Conservation (phyloP, 2,797 vertebrate genomes). For the Adelosebastes latens region DNA sequence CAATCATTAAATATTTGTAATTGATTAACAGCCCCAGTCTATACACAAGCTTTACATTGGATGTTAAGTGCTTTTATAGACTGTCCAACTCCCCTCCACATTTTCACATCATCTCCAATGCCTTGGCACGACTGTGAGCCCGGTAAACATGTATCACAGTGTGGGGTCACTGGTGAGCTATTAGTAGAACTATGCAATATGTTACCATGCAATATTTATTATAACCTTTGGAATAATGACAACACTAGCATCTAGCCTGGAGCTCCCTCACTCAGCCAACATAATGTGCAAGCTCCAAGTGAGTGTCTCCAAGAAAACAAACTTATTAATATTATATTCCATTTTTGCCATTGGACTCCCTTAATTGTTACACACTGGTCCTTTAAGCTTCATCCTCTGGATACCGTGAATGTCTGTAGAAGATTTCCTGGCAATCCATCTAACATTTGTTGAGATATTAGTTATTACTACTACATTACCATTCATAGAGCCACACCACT, state of each 20-base stretch:
- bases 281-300: not conserved
- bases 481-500: not conserved
- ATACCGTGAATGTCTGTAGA: not conserved
- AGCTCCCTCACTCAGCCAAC: not conserved
- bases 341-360: too few species aligned
- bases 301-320: not conserved
- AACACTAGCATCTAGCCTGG: not conserved
- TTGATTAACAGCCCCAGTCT: too few species aligned
- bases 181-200: conserved; percentile 2
- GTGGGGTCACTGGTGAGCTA: not conserved
- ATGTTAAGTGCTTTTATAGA: not conserved
- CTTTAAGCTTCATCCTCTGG: not conserved
- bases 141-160: not conserved
- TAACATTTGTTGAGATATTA: not conserved
- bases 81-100: not conserved
- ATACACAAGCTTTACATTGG: not conserved
- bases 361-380: too few species aligned
- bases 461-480: not conserved
- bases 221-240: not conserved
- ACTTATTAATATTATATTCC: too few species aligned
- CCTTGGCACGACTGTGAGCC: not conserved
- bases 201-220: conserved; percentile 14
- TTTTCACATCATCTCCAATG: not conserved
- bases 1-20: too few species aligned
- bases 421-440: too few species aligned